Evolutionary conservation across 2,888 invertebrate genomes (phyloP), one percentile per base, ranked within the genome.

Genomic region (Lasioglossum pauxillum): DNA sequence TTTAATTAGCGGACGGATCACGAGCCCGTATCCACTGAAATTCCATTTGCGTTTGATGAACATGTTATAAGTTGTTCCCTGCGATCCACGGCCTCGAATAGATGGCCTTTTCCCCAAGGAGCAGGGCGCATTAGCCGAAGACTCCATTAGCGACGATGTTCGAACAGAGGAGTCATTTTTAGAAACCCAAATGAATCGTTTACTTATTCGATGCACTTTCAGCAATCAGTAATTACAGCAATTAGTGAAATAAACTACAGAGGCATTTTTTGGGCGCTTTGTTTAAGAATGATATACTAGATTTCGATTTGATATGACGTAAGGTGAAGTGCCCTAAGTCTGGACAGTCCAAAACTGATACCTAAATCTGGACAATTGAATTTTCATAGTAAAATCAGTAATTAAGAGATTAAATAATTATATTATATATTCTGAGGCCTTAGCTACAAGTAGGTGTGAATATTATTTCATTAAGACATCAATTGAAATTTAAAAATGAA

Each of bases 291-390:
- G 31, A 35, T 14, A 23, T 14, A 4, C 4, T 44, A 44, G 14
- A 53, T 83, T 78, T 71, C 64, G 74, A 78, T 71, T 69, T 60
- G 69, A 41, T 16, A 38, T 23, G 60, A n/a, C 57, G 60, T 64
- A n/a, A n/a, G n/a, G n/a, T n/a, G n/a, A n/a, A n/a, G n/a, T n/a
- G n/a, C n/a, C n/a, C n/a, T n/a, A n/a, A n/a, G n/a, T n/a, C n/a
- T n/a, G n/a, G n/a, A n/a, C n/a, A n/a, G n/a, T n/a, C n/a, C n/a
- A n/a, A n/a, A n/a, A n/a, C n/a, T n/a, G n/a, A n/a, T n/a, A n/a
- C n/a, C n/a, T n/a, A n/a, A n/a, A n/a, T n/a, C n/a, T n/a, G n/a
- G n/a, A n/a, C n/a, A n/a, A n/a, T n/a, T n/a, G n/a, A n/a, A n/a
- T n/a, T n/a, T n/a, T n/a, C n/a, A n/a, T n/a, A n/a, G n/a, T n/a